These are phyloP conservation scores for Neodiprion fabricii DNA, from an alignment of 1,140 invertebrate species.

Conservation along the genomic window DNA sequence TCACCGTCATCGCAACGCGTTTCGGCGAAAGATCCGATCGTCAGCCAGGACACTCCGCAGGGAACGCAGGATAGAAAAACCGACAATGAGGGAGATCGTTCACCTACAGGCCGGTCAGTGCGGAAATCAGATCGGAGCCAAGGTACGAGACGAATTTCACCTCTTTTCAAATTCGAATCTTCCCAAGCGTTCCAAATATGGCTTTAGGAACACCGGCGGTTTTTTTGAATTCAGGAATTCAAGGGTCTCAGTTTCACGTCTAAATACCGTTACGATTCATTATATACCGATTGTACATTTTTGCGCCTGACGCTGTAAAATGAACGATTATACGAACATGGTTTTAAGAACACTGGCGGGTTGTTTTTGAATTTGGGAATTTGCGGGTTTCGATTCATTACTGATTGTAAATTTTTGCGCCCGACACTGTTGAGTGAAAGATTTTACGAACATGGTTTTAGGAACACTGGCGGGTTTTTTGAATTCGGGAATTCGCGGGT, in stretches of 20 bases:
- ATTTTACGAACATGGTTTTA: too few species aligned
- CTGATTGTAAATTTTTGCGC: neutral
- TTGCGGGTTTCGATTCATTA: too few species aligned
- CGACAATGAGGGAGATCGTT: constrained; percentile 77
- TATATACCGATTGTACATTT: neutral
- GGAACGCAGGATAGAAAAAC: constrained; percentile 13
- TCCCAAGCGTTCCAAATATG: too few species aligned
- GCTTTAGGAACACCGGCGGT: too few species aligned
- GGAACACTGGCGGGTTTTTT: neutral
- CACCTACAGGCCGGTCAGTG: constrained; percentile 80
- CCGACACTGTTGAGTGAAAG: neutral
- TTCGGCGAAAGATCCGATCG: too few species aligned
- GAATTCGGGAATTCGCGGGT: neutral
- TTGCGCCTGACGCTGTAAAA: neutral
- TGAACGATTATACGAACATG: too few species aligned
- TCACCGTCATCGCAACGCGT: too few species aligned
- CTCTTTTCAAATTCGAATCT: neutral
- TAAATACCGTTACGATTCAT: too few species aligned
- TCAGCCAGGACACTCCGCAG: too few species aligned
- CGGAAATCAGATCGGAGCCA: constrained; percentile 79
- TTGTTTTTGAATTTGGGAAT: neutral
- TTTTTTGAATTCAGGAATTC: neutral
- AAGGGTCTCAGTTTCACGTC: too few species aligned
- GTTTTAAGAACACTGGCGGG: too few species aligned
- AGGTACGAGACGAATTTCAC: constrained; percentile 59